Conservation (phyloP, 1,140 invertebrate species). For the Ceratina australensis region DNA sequence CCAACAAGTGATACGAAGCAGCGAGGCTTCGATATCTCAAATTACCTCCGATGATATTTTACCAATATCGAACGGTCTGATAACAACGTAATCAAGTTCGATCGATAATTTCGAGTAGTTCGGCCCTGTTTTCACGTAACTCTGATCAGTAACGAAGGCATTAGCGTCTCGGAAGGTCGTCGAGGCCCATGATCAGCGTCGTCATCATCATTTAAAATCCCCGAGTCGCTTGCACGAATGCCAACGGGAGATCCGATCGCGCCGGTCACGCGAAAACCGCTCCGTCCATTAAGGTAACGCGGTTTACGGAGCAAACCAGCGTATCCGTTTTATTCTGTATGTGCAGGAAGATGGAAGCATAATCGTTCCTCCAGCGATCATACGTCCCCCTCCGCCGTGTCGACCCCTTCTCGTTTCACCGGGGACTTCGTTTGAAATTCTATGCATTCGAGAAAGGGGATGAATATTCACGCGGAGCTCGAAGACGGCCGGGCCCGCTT, state of each 20-base stretch:
- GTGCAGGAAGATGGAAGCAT: constrained; percentile 55
- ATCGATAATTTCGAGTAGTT: too few relatives aligned
- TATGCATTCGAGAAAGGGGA: constrained; percentile 55
- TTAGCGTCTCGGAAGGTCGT: constrained; percentile 1
- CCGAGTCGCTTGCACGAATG: constrained; percentile 23
- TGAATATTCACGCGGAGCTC: constrained; percentile 55
- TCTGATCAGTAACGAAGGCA: neutral
- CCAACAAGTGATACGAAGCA: too few relatives aligned
- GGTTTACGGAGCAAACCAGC: constrained; percentile 7
- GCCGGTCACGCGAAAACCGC: constrained; percentile 51
- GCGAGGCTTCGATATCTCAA: too few relatives aligned
- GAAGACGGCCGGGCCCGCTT: constrained; percentile 6
- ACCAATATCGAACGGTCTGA: neutral
- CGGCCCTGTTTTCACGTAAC: too few relatives aligned
- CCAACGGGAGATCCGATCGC: constrained; percentile 51
- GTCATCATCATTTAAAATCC: too few relatives aligned
- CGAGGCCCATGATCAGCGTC: too few relatives aligned
- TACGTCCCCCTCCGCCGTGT: constrained; percentile 8
- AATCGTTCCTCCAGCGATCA: constrained; percentile 57
- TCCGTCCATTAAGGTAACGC: constrained; percentile 24
- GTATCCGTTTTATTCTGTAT: constrained; percentile 52
- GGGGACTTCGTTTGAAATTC: constrained; percentile 57
- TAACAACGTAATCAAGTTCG: too few relatives aligned
- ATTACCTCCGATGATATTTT: neutral
- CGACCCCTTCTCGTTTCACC: neutral